Evolutionary conservation across 2,113 vertebrate species (phyloP), one percentile per base, ranked within the genome.

Genomic region (Phalacrocorax carbo): DNA sequence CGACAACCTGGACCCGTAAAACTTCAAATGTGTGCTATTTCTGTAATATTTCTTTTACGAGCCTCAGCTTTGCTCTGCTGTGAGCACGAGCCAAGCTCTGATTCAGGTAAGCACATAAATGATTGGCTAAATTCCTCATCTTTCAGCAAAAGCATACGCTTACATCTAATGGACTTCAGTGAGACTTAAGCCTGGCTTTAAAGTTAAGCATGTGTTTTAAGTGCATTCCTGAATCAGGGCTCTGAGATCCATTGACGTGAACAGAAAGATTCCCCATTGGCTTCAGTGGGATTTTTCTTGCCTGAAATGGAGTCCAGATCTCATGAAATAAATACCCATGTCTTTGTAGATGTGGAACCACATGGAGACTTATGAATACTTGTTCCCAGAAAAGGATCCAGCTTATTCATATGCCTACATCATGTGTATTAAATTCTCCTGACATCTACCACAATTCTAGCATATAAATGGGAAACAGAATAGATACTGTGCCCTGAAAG

Each of bases 241-340:
- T 72, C 93, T 58, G 44, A 79, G 88, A 78, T 64, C 77, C 44
- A 30, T 10, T 95, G 95, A 83, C 5, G 8, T n/a, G 86, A 90
- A 84, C 38, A 82, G 82, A 79, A 66, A 92, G 92, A 55, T 5
- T 73, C 90, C 72, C 95, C 48, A 42, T 90, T 9, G 34, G 77
- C 80, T 92, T 57, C 69, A 64, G 75, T 0, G 8, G 65, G 82
- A 83, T 82, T 93, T 87, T 85, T 88, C 68, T 8, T 4, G 68
- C 60, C 80, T 60, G 86, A 92, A 96, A 96, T 86, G 88, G 88
- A 95, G 90, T 65, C 95, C 96, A 95, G 94, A 95, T 92, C 94
- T 95, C 92, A 38, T 32, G 15, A 84, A 96, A 90, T 57, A 93
- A 93, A 94, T 68, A 72, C 76, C 79, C 85, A 25, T 2, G 9